Evolutionary conservation across 2,797 vertebrate species (phyloP).

Genomic region (Sebastes cheni): DNA sequence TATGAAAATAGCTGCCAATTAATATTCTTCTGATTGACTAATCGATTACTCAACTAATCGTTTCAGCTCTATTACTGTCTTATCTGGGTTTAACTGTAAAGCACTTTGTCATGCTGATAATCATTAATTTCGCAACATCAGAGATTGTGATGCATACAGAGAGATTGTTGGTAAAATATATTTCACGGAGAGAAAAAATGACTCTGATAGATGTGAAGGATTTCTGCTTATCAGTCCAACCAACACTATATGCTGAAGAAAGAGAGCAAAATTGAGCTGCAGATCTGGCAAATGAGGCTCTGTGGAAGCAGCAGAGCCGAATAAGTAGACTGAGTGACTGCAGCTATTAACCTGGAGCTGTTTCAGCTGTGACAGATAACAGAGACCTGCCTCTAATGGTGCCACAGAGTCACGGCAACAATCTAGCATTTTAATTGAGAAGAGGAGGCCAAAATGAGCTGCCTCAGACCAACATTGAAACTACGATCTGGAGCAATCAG

Average conservation of each 20-base stretch:
- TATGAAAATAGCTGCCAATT: neutral
- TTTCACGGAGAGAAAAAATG: neutral
- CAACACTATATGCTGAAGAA: neutral
- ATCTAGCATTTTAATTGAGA: slow-evolving; percentile 30
- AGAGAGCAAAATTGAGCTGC: slow-evolving; percentile 9
- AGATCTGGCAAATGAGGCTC: slow-evolving; percentile 48
- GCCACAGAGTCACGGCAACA: slow-evolving; percentile 29
- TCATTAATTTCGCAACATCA: neutral
- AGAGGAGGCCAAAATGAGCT: slow-evolving; percentile 19
- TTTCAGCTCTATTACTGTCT: neutral
- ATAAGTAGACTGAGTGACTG: slow-evolving; percentile 55
- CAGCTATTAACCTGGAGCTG: slow-evolving; percentile 67
- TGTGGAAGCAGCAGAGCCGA: slow-evolving; percentile 57
- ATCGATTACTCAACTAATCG: neutral
- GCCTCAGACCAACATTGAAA: slow-evolving; percentile 15
- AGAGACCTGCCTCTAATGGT: slow-evolving; percentile 56
- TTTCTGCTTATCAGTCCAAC: slow-evolving; percentile 1
- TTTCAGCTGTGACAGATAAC: slow-evolving; percentile 59
- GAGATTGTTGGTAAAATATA: neutral
- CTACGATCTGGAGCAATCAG: slow-evolving; percentile 1
- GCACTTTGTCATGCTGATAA: neutral
- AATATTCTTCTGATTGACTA: neutral
- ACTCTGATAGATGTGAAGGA: neutral
- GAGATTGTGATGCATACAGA: neutral
- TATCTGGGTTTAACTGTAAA: neutral